Evolutionary conservation across 2,113 vertebrate genomes (phyloP).

Genomic region (Ariopsis seemanni): DNA sequence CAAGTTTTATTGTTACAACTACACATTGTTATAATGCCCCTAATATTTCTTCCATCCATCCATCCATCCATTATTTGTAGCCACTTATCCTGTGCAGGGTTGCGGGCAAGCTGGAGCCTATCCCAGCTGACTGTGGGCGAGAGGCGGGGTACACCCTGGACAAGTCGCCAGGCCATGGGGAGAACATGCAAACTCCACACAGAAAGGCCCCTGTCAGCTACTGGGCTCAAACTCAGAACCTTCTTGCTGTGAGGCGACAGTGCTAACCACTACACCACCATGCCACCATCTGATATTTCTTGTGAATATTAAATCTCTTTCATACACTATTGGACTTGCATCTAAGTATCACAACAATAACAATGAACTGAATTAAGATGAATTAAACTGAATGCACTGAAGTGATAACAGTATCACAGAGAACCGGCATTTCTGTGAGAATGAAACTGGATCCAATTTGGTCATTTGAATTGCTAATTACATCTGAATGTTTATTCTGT

Average conservation of each 20-base stretch:
- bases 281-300: background rate
- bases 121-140: too few relatives aligned
- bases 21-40: background rate
- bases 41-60: background rate
- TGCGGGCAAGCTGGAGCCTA: too few relatives aligned
- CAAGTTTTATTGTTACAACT: background rate
- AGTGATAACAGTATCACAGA: constrained; percentile 3
- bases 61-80: too few relatives aligned
- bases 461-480: constrained; percentile 23
- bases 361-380: background rate
- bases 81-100: too few relatives aligned
- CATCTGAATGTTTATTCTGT: constrained; percentile 30
- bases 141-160: background rate
- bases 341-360: background rate
- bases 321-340: background rate
- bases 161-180: too few relatives aligned
- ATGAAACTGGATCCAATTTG: constrained; percentile 21
- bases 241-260: too few relatives aligned
- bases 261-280: too few relatives aligned
- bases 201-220: too few relatives aligned
- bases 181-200: too few relatives aligned
- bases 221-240: too few relatives aligned
- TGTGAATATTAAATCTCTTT: background rate
- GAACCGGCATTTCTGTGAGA: background rate
- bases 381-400: constrained; percentile 14